Evolutionary conservation across 2,797 vertebrate genomes (phyloP), one percentile per base, ranked within the genome.

Genomic region (Chloroceryle inda): DNA sequence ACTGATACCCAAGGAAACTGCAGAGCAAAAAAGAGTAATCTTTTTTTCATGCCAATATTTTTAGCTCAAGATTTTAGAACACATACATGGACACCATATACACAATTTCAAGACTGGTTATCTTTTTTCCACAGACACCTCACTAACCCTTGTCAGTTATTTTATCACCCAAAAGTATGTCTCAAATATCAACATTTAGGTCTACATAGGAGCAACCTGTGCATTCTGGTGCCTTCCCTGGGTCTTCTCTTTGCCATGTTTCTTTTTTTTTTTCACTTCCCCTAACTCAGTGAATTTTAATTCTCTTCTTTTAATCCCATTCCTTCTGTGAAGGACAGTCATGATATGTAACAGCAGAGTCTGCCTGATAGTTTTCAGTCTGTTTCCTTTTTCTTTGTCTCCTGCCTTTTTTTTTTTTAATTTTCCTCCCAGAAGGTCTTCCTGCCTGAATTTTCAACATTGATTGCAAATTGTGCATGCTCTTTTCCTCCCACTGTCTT

Each of bases 191-290:
- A 21, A 13, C 1, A 2, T 17, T 12, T 31, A 20, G 26, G 3
- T 23, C 23, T 52, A 22, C 4, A 31, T 1, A 67, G 24, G 35
- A 38, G n/a, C 14, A 88, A 4, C 4, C 1, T 5, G 18, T 37
- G 13, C 9, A 19, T 42, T 73, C 73, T 20, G 2, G 58, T 81
- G 21, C 11, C 24, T 72, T 67, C 5, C 8, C 22, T 64, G 45
- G 17, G 5, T 31, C 29, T 56, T 31, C 47, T 81, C 1, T 33
- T 56, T 75, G 10, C 26, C 5, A 10, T 7, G 6, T 2, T 9
- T 17, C 3, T 13, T 26, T 24, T 29, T 1, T 29, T 1, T 0
- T 1, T 40, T 73, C 4, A 22, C 27, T 40, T 66, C 53, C 17
- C 33, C 1, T 33, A 27, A 24, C 31, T 15, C 13, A 2, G 17